Evolutionary conservation across 2,888 invertebrate genomes (phyloP), one percentile per base, ranked within the genome.

Genomic region (Julus scandinavius): DNA sequence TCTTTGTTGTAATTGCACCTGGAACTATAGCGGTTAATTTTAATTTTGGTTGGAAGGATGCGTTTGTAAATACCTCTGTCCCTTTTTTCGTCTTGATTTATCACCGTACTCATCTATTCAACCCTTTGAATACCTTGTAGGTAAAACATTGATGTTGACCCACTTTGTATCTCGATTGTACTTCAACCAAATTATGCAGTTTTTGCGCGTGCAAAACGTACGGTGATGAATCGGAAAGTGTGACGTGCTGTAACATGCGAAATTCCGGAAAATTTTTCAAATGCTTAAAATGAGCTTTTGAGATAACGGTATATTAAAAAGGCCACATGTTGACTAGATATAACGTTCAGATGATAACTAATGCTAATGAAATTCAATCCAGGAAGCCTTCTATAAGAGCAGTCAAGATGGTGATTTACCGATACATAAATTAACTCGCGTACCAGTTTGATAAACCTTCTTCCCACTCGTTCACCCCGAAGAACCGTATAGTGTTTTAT

Each of bases 371-470:
- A 80, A 80, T 40, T 80, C 80, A 38, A 80, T 80, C 80, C 80
- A 80, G 80, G 80, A 80, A 80, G 80, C 80, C 80, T 80, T 80
- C 80, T 38, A 29, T 40, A 29, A 13, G 80, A 80, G 80, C 13
- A 38, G 80, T 29, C 80, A 80, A 80, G 80, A 80, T 29, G 80
- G 80, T 38, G 80, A 80, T 80, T 15, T 80, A 80, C 80, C 38
- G 80, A 80, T 80, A 80, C 80, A 80, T 80, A 80, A 80, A 80
- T 80, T 80, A 40, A 7, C 80, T 15, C 3, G 80, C 20, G 15
- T 80, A 80, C 80, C 80, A 38, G 80, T 80, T 80, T 80, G 80
- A 80, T 80, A 80, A 80, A 80, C 38, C 80, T 80, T 80, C 80
- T 80, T 38, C 80, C 80, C 80, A 80, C 80, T 80, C 38, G 15